Conservation (phyloP, 2,888 invertebrate species). For the Scaptomyza parva region DNA sequence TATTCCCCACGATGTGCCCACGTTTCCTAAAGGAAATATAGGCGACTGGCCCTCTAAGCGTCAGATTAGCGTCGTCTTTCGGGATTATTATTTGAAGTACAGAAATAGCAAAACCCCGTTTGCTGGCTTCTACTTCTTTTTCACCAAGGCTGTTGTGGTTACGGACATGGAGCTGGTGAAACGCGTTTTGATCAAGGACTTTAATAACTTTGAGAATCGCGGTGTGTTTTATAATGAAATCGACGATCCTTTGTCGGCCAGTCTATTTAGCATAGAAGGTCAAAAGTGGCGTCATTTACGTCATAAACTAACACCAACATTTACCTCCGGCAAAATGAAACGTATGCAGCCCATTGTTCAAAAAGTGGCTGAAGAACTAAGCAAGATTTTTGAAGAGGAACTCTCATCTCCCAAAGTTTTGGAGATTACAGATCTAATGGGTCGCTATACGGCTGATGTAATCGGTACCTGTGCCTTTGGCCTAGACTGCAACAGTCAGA, state of each 20-base stretch:
- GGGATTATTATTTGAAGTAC: conserved; percentile 58
- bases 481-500: conserved; percentile 85
- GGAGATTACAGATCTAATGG: conserved; percentile 82
- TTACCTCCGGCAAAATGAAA: conserved; percentile 83
- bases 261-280: conserved; percentile 82
- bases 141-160: conserved; percentile 56
- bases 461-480: conserved; percentile 86
- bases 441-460: conserved; percentile 86
- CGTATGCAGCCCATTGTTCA: conserved; percentile 75
- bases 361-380: conserved; percentile 64
- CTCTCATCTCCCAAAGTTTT: conserved; percentile 33
- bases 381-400: conserved; percentile 77
- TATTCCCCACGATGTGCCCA: conserved; percentile 68
- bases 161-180: conserved; percentile 76
- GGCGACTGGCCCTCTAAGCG: conserved; percentile 55
- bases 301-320: conserved; percentile 81
- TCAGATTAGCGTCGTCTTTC: conserved; percentile 50
- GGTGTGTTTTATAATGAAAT: conserved; percentile 75
- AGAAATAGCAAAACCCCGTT: conserved; percentile 60
- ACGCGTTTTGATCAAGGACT: conserved; percentile 77
- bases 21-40: conserved; percentile 62
- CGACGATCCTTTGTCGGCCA: conserved; percentile 82
- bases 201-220: conserved; percentile 77
- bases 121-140: conserved; percentile 72
- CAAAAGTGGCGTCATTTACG: conserved; percentile 83